phyloP scores from a whole-genome alignment of 2,113 vertebrate species.

The Zonotrichia leucophrys region DNA sequence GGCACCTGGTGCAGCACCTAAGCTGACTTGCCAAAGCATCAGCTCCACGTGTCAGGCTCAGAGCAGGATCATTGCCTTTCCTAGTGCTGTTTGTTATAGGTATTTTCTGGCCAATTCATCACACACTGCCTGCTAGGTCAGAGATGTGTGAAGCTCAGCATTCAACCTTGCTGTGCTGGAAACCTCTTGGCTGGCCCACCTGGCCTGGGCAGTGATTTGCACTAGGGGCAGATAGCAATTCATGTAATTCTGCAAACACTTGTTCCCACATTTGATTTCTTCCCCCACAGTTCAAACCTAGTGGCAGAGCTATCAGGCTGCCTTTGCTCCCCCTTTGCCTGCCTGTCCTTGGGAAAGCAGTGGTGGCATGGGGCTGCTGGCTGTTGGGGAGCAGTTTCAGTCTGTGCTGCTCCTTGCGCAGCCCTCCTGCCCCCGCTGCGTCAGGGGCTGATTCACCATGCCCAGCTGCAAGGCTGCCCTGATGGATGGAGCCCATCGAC shows the following conservation, averaged over 20 bases:
- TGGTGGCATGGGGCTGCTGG: fast-evolving
- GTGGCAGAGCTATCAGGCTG: not conserved
- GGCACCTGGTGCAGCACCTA: not conserved
- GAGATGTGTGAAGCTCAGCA: not conserved
- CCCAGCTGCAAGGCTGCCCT: not conserved
- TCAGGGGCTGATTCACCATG: not conserved
- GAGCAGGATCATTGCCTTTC: not conserved
- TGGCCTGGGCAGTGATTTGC: not conserved
- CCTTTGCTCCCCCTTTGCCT: not conserved
- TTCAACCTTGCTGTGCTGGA: not conserved
- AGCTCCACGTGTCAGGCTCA: not conserved
- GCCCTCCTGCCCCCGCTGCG: fast-evolving
- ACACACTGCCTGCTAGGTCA: not conserved
- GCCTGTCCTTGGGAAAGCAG: not conserved
- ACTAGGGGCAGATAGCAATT: not conserved
- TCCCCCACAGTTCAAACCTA: not conserved
- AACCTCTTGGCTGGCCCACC: not conserved
- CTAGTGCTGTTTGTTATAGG: not conserved
- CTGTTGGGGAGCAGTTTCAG: not conserved
- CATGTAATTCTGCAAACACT: not conserved
- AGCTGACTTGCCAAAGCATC: not conserved
- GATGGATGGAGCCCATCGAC: not conserved
- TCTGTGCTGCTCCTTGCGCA: not conserved
- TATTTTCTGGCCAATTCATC: not conserved
- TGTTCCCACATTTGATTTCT: not conserved